Evolutionary conservation across 2,888 invertebrate genomes (phyloP).

Genomic region (Pyrgus malvae): DNA sequence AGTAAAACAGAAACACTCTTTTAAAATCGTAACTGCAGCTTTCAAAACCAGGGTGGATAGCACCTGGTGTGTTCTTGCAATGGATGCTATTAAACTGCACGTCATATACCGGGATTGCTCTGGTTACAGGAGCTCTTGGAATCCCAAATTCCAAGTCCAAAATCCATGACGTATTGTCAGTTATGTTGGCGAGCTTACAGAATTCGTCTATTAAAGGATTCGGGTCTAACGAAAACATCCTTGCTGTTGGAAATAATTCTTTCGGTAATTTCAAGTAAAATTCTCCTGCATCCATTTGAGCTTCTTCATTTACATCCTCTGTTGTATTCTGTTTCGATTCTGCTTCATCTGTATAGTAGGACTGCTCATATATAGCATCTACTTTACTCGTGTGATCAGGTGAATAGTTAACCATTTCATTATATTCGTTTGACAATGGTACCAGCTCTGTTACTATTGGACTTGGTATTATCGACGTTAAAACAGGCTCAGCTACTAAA

Average conservation of each 20-base stretch:
- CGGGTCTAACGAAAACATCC: constrained; percentile 51
- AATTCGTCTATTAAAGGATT: constrained; percentile 62
- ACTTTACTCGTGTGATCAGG: constrained; percentile 8
- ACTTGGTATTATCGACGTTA: constrained; percentile 27
- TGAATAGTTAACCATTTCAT: constrained; percentile 6
- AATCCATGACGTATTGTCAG: constrained; percentile 51
- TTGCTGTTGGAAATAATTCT: constrained; percentile 56
- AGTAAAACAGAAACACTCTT: constrained; percentile 52
- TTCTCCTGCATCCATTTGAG: constrained; percentile 43
- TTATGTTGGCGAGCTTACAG: constrained; percentile 49
- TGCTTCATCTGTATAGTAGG: constrained; percentile 10
- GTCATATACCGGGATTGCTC: constrained; percentile 56
- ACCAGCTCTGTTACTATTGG: constrained; percentile 17
- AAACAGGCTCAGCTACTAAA: constrained; percentile 26
- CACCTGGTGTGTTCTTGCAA: constrained; percentile 55
- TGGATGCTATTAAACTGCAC: constrained; percentile 55
- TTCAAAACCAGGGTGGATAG: constrained; percentile 63
- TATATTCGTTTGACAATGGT: constrained; percentile 13
- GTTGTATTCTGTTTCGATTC: background rate
- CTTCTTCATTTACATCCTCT: background rate
- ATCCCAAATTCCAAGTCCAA: constrained; percentile 64
- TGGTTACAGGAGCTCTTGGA: constrained; percentile 46
- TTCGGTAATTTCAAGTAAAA: constrained; percentile 52
- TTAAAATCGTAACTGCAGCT: constrained; percentile 54
- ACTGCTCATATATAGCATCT: constrained; percentile 18